Base-by-base conservation (phyloP, 92 coral and sea anemone species). In the Heliopora coerulea region DNA sequence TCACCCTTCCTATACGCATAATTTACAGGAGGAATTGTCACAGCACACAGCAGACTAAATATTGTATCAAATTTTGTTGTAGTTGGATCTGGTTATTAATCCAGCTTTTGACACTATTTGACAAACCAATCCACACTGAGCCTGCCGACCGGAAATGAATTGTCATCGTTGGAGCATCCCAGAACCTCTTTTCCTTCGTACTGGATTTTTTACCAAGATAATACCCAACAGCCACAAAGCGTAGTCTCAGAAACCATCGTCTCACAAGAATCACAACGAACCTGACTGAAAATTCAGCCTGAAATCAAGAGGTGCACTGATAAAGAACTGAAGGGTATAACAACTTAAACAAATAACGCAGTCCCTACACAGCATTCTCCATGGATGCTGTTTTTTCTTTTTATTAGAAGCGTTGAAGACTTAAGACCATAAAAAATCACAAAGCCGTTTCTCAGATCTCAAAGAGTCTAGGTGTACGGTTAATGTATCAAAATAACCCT, bases 11-110 rank as follows among this genome's bases (percentile, higher is more conserved):
- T 21, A 40, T 30, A 35, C 54, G 48, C 50, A 34, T n/a, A n/a
- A 8, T 46, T 8, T n/a, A 46, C 52, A 46, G 52, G 52, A n/a
- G 14, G 3, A 46, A 46, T 46, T 46, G 52, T 32, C 42, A n/a
- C 20, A 8, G 41, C 13, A 19, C 17, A 62, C 21, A 54, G 49
- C 14, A 52, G 62, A 70, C 77, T 54, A 52, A 52, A 70, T 54
- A 69, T 49, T 52, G 76, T 52, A 69, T 69, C 76, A 69, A 68
- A 68, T 68, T 68, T 25, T 68, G 58, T 50, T 50, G 75, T 29
- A 31, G 17, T 50, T 68, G 20, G 34, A 20, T 20, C 63, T 8
- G 33, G 60, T 34, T 49, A 70, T 70, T 70, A 70, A 70, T 70
- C 77, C 77, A 11, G 15, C 56, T 31, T 12, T 70, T 54, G 77